Conservation (phyloP, 2,888 invertebrate species). For the Temnothorax ravouxi region DNA sequence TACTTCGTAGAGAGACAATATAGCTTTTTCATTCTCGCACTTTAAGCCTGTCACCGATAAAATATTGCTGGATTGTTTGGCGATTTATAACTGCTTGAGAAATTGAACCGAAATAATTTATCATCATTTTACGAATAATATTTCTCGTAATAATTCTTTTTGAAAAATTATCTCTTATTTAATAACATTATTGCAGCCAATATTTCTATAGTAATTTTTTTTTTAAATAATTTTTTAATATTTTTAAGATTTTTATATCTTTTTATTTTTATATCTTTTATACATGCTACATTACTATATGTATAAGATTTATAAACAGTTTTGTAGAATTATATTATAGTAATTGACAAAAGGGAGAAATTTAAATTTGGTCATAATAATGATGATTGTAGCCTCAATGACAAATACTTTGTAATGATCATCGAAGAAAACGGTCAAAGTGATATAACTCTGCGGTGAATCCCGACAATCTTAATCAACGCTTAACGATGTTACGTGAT, state of each 20-base stretch:
- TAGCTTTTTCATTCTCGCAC: slow-evolving; percentile 1
- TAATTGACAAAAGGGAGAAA: slow-evolving; percentile 2
- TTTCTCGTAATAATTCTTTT: slow-evolving; percentile 13
- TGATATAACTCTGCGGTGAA: slow-evolving; percentile 54
- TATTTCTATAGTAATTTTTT: neutral
- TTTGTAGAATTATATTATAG: neutral
- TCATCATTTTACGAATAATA: neutral
- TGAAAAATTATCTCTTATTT: neutral
- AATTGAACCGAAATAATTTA: slow-evolving; percentile 28
- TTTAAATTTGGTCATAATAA: neutral
- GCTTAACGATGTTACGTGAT: slow-evolving; percentile 69
- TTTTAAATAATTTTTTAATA: neutral
- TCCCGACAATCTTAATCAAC: slow-evolving; percentile 69
- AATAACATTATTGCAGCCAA: neutral
- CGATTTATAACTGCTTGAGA: neutral
- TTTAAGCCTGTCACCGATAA: slow-evolving; percentile 9
- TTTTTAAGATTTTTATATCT: neutral
- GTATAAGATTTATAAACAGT: neutral
- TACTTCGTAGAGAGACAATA: neutral
- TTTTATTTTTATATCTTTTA: neutral
- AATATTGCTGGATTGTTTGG: slow-evolving; percentile 19
- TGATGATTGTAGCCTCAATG: neutral
- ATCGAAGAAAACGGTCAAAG: slow-evolving; percentile 41
- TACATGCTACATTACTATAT: neutral
- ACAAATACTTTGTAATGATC: slow-evolving; percentile 15